phyloP scores from a whole-genome alignment of 2,888 invertebrate species.

The Bimastos eiseni region DNA sequence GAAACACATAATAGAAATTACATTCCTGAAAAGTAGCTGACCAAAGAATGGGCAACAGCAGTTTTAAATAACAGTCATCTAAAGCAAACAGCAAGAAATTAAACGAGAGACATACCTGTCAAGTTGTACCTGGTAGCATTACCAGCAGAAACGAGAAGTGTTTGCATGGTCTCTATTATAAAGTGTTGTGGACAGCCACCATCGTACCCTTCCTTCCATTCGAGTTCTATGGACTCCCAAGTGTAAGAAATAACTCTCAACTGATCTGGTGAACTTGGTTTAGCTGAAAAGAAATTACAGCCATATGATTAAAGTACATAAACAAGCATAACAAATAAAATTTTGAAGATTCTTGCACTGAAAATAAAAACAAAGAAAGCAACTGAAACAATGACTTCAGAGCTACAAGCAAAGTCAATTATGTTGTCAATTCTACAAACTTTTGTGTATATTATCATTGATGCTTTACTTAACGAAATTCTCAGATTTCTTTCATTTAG shows the following conservation, averaged over 20 bases:
- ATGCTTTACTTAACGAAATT: background rate
- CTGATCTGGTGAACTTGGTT: background rate
- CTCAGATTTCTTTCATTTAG: background rate
- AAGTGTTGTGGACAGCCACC: background rate
- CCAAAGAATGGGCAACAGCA: background rate
- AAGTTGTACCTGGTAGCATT: background rate
- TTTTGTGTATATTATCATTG: background rate
- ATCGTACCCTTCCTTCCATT: background rate
- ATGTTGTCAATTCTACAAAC: background rate
- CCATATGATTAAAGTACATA: background rate
- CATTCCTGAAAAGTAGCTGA: background rate
- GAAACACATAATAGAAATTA: background rate
- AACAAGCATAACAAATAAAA: background rate
- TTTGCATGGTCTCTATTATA: background rate
- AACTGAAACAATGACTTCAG: background rate
- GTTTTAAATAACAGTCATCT: background rate
- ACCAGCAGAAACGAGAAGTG: background rate
- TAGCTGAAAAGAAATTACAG: background rate
- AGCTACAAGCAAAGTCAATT: background rate
- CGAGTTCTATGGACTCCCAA: constrained; percentile 2
- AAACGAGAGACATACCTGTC: background rate
- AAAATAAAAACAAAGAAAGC: background rate
- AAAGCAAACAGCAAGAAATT: background rate
- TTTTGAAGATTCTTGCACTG: background rate
- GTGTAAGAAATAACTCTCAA: background rate